Percentiles rank a stretch among this genome's conserved stretches.
phyloP scores from a whole-genome alignment of 2,888 invertebrate species.

The Biston stratarius region DNA sequence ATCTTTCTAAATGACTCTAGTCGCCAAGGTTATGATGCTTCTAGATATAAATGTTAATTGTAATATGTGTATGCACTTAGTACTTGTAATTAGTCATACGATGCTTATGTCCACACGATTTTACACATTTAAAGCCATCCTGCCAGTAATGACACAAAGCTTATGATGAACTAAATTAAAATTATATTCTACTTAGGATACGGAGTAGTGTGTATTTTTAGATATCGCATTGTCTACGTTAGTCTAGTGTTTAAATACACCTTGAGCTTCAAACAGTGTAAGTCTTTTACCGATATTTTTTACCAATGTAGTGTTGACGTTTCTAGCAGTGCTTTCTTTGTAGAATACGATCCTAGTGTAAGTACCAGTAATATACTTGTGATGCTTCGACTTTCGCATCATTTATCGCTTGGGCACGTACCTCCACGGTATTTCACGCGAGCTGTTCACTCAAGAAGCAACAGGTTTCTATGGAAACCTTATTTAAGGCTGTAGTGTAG shows the following conservation, averaged over 20 bases:
- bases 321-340: constrained; percentile 71
- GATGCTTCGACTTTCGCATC: constrained; percentile 48
- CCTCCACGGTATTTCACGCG: constrained; percentile 30
- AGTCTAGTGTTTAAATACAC: constrained; percentile 82
- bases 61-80: constrained; percentile 81
- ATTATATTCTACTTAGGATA: constrained; percentile 82
- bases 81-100: constrained; percentile 74
- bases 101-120: constrained; percentile 85
- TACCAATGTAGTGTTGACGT: constrained; percentile 72
- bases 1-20: constrained; percentile 85
- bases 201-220: constrained; percentile 85
- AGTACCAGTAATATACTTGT: constrained; percentile 45
- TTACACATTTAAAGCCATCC: constrained; percentile 82
- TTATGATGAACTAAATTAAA: constrained; percentile 80
- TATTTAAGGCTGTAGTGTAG: constrained; percentile 77
- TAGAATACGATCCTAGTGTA: constrained; percentile 66
- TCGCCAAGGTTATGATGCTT: constrained; percentile 78
- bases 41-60: constrained; percentile 78
- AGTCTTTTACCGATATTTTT: constrained; percentile 81
- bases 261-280: constrained; percentile 82
- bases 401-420: constrained; percentile 28
- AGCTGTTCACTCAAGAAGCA: constrained; percentile 35
- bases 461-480: constrained; percentile 57
- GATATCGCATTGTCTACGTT: constrained; percentile 85
- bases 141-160: constrained; percentile 84